A percentile compares a stretch with the other conserved stretches of the same genome.
Conservation (phyloP, 2,797 vertebrate genomes). For the Falco cherrug region DNA sequence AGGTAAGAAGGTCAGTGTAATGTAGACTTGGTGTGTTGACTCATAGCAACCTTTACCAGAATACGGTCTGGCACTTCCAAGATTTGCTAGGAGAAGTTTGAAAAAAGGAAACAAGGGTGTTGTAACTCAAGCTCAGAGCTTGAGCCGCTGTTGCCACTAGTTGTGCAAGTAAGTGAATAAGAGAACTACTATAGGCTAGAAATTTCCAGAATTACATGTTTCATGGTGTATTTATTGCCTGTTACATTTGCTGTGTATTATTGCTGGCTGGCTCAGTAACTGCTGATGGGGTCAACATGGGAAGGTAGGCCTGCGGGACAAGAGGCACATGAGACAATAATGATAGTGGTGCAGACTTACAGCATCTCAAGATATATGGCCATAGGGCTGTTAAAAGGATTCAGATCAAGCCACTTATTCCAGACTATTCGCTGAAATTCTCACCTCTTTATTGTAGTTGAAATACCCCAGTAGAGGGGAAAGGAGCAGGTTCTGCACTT, state of each 20-base stretch:
- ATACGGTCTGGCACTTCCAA: not conserved
- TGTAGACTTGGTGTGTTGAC: not conserved
- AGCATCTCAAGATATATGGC: not conserved
- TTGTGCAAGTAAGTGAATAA: constrained; percentile 18
- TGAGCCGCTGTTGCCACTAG: not conserved
- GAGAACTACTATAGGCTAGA: not conserved
- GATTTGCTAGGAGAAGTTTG: not conserved
- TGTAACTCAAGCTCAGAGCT: not conserved
- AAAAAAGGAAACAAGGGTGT: not conserved
- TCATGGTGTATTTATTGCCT: not conserved
- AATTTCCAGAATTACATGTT: not conserved
- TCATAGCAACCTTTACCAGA: not conserved
- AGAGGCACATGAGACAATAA: not conserved
- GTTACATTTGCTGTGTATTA: not conserved
- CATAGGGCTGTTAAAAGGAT: not conserved
- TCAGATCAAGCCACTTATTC: not conserved
- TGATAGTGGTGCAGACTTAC: not conserved
- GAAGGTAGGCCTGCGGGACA: not conserved
- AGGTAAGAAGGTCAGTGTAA: not conserved
- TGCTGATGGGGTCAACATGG: not conserved
- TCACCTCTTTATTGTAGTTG: not conserved
- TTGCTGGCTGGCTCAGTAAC: not conserved
- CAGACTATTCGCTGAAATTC: not conserved
- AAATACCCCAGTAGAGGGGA: not conserved
- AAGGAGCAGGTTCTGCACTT: not conserved